Evolutionary conservation across 2,113 vertebrate genomes (phyloP).

Genomic region (Mixornis gularis): DNA sequence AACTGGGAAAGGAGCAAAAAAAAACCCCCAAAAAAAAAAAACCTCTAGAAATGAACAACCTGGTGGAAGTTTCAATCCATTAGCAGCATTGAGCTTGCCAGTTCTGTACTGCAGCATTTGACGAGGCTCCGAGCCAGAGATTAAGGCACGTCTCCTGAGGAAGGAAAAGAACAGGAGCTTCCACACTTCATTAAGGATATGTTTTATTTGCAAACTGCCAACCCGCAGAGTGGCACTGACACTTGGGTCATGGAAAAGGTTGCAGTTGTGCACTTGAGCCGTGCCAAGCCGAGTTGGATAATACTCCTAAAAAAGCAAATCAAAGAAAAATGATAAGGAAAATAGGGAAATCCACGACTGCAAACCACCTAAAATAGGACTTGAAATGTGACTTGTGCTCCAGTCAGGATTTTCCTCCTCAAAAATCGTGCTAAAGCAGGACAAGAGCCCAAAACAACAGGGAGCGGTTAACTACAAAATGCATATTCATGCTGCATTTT

Average conservation of each 20-base stretch:
- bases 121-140: slow-evolving; percentile 53
- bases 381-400: not conserved
- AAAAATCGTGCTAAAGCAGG: not conserved
- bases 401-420: slow-evolving; percentile 20
- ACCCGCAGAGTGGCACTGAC: slow-evolving; percentile 35
- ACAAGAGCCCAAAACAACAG: slow-evolving; percentile 41
- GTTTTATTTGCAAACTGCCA: slow-evolving; percentile 53
- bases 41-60: slow-evolving; percentile 50
- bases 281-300: slow-evolving; percentile 29
- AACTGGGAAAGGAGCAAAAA: not conserved
- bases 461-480: slow-evolving; percentile 24
- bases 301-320: slow-evolving; percentile 6
- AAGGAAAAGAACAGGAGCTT: slow-evolving; percentile 42
- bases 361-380: slow-evolving; percentile 19
- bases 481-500: slow-evolving; percentile 23
- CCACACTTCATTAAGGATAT: slow-evolving; percentile 30
- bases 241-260: slow-evolving; percentile 44
- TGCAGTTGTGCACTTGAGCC: slow-evolving; percentile 10
- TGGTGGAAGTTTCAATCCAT: slow-evolving; percentile 62
- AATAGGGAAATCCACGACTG: not conserved
- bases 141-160: slow-evolving; percentile 32
- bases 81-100: slow-evolving; percentile 50
- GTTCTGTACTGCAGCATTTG: slow-evolving; percentile 49
- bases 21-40: too few species aligned
- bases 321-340: slow-evolving; percentile 18